phyloP scores from a whole-genome alignment of 2,888 invertebrate genomes.

The Papilio gigon region DNA sequence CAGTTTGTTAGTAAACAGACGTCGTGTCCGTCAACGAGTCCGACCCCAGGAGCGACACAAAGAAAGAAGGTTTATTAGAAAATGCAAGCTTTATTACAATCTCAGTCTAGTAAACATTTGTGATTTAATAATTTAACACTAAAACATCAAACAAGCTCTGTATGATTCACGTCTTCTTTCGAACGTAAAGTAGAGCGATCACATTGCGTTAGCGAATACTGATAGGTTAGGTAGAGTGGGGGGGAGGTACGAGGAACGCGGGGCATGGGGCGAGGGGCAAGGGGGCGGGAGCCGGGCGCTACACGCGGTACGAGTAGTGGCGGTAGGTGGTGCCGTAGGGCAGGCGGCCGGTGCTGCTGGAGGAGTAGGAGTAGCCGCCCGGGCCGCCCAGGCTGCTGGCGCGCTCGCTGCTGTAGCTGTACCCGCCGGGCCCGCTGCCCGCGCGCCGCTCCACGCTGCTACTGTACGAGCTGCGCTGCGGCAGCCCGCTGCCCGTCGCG shows the following conservation, averaged over 20 bases:
- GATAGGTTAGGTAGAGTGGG: conserved; percentile 62
- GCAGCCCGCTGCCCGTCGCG: conserved; percentile 73
- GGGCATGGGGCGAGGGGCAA: conserved; percentile 55
- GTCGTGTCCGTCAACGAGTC: conserved; percentile 73
- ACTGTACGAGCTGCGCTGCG: conserved; percentile 86
- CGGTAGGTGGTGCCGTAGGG: conserved; percentile 92
- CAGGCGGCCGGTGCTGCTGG: conserved; percentile 89
- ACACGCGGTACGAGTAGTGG: conserved; percentile 94
- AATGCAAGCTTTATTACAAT: conserved; percentile 82
- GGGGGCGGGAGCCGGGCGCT: conserved; percentile 70
- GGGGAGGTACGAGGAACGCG: conserved; percentile 48
- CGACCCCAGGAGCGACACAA: conserved; percentile 61
- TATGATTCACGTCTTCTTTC: conserved; percentile 71
- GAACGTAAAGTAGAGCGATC: conserved; percentile 75
- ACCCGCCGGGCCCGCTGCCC: conserved; percentile 88
- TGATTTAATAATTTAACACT: conserved; percentile 61
- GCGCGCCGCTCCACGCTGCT: conserved; percentile 86
- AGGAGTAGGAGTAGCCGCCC: conserved; percentile 92
- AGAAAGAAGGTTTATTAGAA: conserved; percentile 69
- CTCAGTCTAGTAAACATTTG: conserved; percentile 77
- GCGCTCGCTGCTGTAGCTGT: conserved; percentile 89
- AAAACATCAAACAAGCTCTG: conserved; percentile 68
- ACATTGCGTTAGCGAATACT: conserved; percentile 77
- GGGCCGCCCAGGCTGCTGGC: conserved; percentile 88
- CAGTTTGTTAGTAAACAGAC: conserved; percentile 41